Conservation (phyloP, 2,888 invertebrate genomes). For the Thalpophila matura region DNA sequence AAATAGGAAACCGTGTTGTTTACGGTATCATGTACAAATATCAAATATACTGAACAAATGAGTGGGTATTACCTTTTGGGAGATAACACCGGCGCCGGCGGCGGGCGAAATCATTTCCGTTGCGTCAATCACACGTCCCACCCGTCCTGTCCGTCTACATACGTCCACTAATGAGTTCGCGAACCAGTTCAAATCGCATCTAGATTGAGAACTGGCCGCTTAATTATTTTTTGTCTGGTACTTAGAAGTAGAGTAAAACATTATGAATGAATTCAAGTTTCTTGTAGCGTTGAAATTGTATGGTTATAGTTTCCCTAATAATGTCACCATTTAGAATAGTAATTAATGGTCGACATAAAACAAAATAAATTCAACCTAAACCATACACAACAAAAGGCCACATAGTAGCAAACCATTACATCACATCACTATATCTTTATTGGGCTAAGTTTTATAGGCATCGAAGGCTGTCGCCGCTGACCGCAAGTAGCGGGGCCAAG, state of each 20-base stretch:
- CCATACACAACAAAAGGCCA: slow-evolving; percentile 32
- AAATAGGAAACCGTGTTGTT: slow-evolving; percentile 65
- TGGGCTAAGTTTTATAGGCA: slow-evolving; percentile 78
- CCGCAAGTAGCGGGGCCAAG: slow-evolving; percentile 84
- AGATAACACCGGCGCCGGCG: slow-evolving; percentile 82
- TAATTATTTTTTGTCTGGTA: slow-evolving; percentile 59
- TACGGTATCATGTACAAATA: slow-evolving; percentile 73
- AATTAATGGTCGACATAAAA: no score
- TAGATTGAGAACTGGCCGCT: slow-evolving; percentile 63
- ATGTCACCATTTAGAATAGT: no score
- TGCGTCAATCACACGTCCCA: slow-evolving; percentile 86
- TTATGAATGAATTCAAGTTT: slow-evolving; percentile 13
- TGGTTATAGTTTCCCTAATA: no score
- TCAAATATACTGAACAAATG: slow-evolving; percentile 83
- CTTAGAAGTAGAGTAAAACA: slow-evolving; percentile 13
- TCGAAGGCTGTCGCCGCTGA: slow-evolving; percentile 79
- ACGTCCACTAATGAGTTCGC: slow-evolving; percentile 86
- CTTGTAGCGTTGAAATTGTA: no score
- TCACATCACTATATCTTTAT: slow-evolving; percentile 71
- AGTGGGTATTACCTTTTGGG: slow-evolving; percentile 76
- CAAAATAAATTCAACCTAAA: slow-evolving; percentile 27
- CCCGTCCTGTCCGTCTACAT: slow-evolving; percentile 74
- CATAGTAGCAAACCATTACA: slow-evolving; percentile 55
- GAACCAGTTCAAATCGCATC: slow-evolving; percentile 72
- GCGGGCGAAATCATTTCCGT: slow-evolving; percentile 88